Evolutionary conservation across 2,888 invertebrate genomes (phyloP).

Genomic region (Pammene aurita): DNA sequence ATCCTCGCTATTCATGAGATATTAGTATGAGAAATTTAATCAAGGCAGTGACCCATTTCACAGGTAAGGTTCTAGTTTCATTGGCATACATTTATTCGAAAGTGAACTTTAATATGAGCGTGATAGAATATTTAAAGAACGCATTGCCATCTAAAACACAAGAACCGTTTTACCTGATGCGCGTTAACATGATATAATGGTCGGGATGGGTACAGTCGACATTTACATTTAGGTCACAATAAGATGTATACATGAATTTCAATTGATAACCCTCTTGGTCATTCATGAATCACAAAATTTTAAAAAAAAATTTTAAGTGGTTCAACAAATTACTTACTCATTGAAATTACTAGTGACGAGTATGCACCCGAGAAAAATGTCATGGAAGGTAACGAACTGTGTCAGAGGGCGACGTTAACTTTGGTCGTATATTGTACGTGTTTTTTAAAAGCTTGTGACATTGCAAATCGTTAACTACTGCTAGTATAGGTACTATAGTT

Average conservation of each 20-base stretch:
- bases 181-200: conserved; percentile 19
- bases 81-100: background rate
- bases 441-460: too few relatives aligned
- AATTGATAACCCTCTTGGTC: background rate
- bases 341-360: too few relatives aligned
- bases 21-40: conserved; percentile 39
- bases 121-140: background rate
- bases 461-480: too few relatives aligned
- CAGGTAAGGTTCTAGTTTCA: conserved; percentile 2
- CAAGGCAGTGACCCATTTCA: conserved; percentile 21
- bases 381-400: too few relatives aligned
- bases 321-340: too few relatives aligned
- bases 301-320: too few relatives aligned
- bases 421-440: too few relatives aligned
- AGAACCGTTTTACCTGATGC: background rate
- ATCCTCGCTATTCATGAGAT: conserved; percentile 27
- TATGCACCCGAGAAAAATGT: too few relatives aligned
- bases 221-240: conserved; percentile 14
- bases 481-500: too few relatives aligned
- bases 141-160: background rate
- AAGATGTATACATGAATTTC: background rate
- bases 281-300: too few relatives aligned
- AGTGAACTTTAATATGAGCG: background rate
- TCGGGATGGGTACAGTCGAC: conserved; percentile 3
- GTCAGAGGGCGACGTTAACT: too few relatives aligned